phyloP scores from a whole-genome alignment of 1,140 invertebrate genomes.

The Leguminivora glycinivorella region DNA sequence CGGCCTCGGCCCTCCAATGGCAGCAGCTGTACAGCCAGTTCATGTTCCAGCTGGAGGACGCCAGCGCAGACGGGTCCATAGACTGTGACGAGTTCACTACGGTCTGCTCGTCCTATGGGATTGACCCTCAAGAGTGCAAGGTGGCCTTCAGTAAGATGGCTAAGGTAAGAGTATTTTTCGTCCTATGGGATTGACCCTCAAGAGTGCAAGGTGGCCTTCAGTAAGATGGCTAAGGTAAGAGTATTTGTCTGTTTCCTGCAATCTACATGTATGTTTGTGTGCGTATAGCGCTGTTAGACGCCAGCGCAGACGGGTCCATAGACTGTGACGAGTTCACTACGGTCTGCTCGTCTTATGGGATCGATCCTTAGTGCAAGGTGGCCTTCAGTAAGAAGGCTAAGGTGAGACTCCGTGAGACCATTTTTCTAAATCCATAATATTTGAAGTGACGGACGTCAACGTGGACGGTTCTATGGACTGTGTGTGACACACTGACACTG shows the following conservation, averaged over 20 bases:
- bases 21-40: slow-evolving; percentile 90
- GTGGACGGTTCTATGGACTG: slow-evolving; percentile 90
- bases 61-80: slow-evolving; percentile 90
- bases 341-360: slow-evolving; percentile 88
- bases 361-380: slow-evolving; percentile 84
- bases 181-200: slow-evolving; percentile 86
- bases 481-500: slow-evolving; percentile 82
- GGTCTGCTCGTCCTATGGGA: slow-evolving; percentile 89
- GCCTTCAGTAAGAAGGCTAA: too few species aligned
- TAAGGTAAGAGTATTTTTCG: slow-evolving; percentile 83
- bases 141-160: slow-evolving; percentile 90
- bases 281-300: too few species aligned
- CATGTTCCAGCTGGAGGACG: slow-evolving; percentile 93
- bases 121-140: slow-evolving; percentile 85
- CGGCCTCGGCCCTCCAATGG: slow-evolving; percentile 88
- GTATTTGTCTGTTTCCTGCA: too few species aligned
- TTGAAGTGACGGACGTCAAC: slow-evolving; percentile 91
- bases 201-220: slow-evolving; percentile 89
- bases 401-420: too few species aligned
- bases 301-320: slow-evolving; percentile 90
- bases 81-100: slow-evolving; percentile 90
- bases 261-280: too few species aligned
- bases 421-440: too few species aligned
- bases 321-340: slow-evolving; percentile 90
- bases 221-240: slow-evolving; percentile 86